Conservation (phyloP, 2,797 vertebrate species). For the Phrynocephalus vlangalii region DNA sequence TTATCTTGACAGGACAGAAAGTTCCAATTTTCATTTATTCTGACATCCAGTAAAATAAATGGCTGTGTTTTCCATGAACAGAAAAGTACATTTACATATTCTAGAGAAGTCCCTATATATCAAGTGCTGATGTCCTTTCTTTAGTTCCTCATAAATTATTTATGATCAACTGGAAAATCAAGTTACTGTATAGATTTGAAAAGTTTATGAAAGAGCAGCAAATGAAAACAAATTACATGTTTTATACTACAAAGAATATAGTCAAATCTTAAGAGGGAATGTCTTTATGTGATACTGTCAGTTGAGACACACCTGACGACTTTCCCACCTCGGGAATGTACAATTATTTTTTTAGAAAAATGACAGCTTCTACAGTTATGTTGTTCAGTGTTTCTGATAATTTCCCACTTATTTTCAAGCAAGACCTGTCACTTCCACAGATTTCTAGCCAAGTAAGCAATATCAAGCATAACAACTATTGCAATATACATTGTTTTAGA, state of each 20-base stretch:
- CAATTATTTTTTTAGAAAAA: background rate
- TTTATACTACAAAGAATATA: background rate
- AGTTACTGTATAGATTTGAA: background rate
- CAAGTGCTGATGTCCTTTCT: background rate
- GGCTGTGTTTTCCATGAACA: background rate
- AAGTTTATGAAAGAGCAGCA: background rate
- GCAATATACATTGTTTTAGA: constrained; percentile 9
- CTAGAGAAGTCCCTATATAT: background rate
- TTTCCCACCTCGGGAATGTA: background rate
- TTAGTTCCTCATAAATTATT: background rate
- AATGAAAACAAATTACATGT: background rate
- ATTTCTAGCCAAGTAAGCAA: constrained; percentile 21
- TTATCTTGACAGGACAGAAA: background rate
- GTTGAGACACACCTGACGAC: background rate
- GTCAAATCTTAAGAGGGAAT: background rate
- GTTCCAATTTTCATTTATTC: background rate
- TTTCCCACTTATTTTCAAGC: constrained; percentile 35
- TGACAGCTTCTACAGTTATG: background rate
- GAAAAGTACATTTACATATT: background rate
- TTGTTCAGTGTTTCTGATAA: constrained; percentile 42
- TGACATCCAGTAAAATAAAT: background rate
- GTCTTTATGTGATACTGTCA: background rate
- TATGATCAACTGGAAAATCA: background rate
- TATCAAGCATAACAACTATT: constrained; percentile 18
- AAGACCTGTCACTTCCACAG: constrained; percentile 37